Evolutionary conservation across 2,888 invertebrate species (phyloP).

Genomic region (Scaptomyza flava): DNA sequence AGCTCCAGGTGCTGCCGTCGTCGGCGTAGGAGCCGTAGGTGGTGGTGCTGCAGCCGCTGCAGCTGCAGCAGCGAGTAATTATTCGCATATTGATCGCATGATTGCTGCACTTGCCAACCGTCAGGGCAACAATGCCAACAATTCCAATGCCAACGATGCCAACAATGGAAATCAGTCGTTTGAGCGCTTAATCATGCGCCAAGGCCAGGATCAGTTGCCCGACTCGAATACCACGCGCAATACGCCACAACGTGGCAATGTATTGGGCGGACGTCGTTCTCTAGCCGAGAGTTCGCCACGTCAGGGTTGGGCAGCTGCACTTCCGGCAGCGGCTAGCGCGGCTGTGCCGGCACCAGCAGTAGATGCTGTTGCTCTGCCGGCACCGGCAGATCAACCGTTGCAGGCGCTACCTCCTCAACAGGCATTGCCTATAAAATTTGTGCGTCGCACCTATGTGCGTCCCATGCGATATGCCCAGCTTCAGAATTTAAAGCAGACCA

Average conservation of each 20-base stretch:
- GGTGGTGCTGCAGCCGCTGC: conserved; percentile 23
- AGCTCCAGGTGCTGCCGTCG: conserved; percentile 13
- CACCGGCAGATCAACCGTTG: conserved; percentile 32
- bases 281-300: conserved; percentile 48
- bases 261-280: conserved; percentile 65
- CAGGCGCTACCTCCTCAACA: conserved; percentile 50
- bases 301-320: conserved; percentile 55
- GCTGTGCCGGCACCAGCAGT: conserved; percentile 3
- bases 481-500: conserved; percentile 83
- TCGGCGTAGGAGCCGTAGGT: conserved; percentile 1
- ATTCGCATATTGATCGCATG: conserved; percentile 89
- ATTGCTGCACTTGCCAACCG: conserved; percentile 89
- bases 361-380: conserved; percentile 17
- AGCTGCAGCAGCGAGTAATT: conserved; percentile 57
- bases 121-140: conserved; percentile 84
- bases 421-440: conserved; percentile 85
- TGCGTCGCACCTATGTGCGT: conserved; percentile 87
- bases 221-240: conserved; percentile 74
- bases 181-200: conserved; percentile 89
- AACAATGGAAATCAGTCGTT: conserved; percentile 87
- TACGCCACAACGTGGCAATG: conserved; percentile 63
- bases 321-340: conserved; percentile 44
- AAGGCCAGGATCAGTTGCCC: conserved; percentile 83
- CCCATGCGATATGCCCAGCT: conserved; percentile 86
- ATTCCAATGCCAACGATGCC: conserved; percentile 81